These are phyloP conservation scores for Cyprinus carpio DNA, from an alignment of 2,113 vertebrate species.

Conservation along the genomic window DNA sequence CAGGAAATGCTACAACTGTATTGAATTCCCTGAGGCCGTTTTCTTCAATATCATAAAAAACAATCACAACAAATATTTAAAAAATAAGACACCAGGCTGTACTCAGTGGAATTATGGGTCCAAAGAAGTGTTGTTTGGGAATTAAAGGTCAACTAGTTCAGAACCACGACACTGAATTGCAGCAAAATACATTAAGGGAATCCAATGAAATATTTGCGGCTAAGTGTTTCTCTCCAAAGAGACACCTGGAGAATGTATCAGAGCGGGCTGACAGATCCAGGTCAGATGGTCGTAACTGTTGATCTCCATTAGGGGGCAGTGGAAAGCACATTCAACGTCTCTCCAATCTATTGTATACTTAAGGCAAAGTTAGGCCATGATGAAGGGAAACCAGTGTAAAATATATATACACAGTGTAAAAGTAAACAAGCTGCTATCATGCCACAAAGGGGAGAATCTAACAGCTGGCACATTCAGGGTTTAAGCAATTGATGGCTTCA, in stretches of 20 bases:
- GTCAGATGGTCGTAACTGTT: conserved; percentile 44
- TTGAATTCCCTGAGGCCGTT: not conserved
- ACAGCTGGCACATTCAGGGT: not conserved
- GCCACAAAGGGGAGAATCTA: not conserved
- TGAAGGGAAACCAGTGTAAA: conserved; percentile 1
- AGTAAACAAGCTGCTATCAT: conserved; percentile 8
- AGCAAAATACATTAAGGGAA: not conserved
- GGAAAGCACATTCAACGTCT: not conserved
- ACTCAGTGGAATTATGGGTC: not conserved
- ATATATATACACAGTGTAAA: not conserved
- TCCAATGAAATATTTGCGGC: conserved; percentile 6
- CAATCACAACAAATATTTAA: not conserved
- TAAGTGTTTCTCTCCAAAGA: conserved; percentile 13
- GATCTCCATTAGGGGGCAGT: conserved; percentile 44
- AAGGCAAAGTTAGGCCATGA: not conserved
- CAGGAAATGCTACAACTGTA: not conserved
- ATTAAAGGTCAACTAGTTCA: not conserved
- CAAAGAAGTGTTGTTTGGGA: not conserved
- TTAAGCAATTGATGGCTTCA: not conserved
- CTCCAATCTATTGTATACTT: not conserved
- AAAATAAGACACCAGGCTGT: not conserved
- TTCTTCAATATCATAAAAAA: not conserved
- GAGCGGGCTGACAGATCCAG: conserved; percentile 51
- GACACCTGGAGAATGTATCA: conserved; percentile 53
- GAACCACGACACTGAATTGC: not conserved